Evolutionary conservation across 2,888 invertebrate genomes (phyloP).

Genomic region (Stictocephala bisonia): DNA sequence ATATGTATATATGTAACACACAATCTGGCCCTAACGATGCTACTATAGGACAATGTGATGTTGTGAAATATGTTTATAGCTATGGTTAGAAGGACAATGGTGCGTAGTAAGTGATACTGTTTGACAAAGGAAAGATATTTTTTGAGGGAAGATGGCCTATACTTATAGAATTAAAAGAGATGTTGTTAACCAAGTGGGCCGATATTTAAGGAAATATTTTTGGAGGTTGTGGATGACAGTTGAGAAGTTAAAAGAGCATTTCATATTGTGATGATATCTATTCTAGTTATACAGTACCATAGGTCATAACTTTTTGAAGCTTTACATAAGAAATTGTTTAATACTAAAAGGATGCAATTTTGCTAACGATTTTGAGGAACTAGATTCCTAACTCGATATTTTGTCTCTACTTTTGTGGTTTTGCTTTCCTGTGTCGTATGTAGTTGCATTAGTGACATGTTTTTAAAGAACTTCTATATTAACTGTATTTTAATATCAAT

Average conservation of each 20-base stretch:
- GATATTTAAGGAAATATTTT: conserved; percentile 45
- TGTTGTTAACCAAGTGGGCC: conserved; percentile 34
- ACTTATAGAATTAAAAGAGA: conserved; percentile 34
- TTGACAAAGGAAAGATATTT: conserved; percentile 44
- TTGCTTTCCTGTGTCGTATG: conserved; percentile 50
- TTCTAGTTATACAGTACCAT: conserved; percentile 50
- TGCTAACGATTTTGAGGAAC: conserved; percentile 49
- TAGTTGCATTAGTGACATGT: conserved; percentile 48
- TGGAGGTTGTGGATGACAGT: conserved; percentile 48
- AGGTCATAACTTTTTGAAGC: conserved; percentile 50
- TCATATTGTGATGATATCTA: conserved; percentile 50
- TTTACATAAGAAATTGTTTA: conserved; percentile 49
- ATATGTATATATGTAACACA: conserved; percentile 39
- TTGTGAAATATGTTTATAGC: conserved; percentile 27
- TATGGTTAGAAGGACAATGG: conserved; percentile 38
- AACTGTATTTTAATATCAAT: conserved; percentile 47
- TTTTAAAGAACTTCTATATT: conserved; percentile 45
- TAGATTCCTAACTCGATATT: conserved; percentile 48
- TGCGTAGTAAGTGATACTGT: conserved; percentile 45
- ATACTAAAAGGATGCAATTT: conserved; percentile 48
- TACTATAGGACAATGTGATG: conserved; percentile 35
- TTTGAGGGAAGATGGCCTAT: conserved; percentile 47
- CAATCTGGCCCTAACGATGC: conserved; percentile 14
- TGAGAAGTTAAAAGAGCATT: conserved; percentile 45
- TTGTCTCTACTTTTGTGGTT: conserved; percentile 48